These are phyloP conservation scores for Acromyrmex heyeri DNA, from an alignment of 1,140 invertebrate genomes.

Conservation along the genomic window DNA sequence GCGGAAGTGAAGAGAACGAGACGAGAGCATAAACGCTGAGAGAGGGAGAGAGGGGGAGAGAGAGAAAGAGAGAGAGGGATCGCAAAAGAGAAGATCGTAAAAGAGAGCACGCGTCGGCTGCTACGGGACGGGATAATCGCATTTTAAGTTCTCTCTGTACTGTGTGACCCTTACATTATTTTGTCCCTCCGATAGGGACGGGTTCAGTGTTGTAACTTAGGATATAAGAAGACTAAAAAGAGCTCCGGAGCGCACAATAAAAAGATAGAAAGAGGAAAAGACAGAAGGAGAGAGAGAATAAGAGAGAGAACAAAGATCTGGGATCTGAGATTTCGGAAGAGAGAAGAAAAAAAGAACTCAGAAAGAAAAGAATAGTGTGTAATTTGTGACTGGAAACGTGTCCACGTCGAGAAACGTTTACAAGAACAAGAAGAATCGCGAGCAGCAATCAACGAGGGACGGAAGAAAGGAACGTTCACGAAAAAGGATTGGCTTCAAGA, in stretches of 20 bases:
- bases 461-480: constrained; percentile 40
- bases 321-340: constrained; percentile 43
- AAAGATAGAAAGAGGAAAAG: neutral
- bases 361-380: constrained; percentile 21
- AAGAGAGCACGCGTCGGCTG: constrained; percentile 61
- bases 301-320: neutral
- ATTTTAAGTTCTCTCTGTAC: constrained; percentile 79
- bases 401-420: neutral
- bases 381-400: constrained; percentile 7
- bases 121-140: constrained; percentile 66
- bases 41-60: neutral
- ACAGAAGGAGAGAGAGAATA: constrained; percentile 8
- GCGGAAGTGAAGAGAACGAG: constrained; percentile 45
- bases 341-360: constrained; percentile 16
- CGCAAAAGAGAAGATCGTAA: constrained; percentile 48
- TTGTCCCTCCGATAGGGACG: constrained; percentile 83
- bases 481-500: constrained; percentile 40
- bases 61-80: neutral
- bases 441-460: constrained; percentile 12
- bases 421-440: constrained; percentile 11
- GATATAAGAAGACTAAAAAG: constrained; percentile 80
- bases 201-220: constrained; percentile 86
- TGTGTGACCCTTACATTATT: constrained; percentile 83
- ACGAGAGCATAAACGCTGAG: constrained; percentile 5
- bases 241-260: constrained; percentile 77